A percentile compares a stretch with the other conserved stretches of the same genome.
These are phyloP conservation scores for Neoaliturus tenellus DNA, from an alignment of 2,888 invertebrate genomes.

Conservation along the genomic window DNA sequence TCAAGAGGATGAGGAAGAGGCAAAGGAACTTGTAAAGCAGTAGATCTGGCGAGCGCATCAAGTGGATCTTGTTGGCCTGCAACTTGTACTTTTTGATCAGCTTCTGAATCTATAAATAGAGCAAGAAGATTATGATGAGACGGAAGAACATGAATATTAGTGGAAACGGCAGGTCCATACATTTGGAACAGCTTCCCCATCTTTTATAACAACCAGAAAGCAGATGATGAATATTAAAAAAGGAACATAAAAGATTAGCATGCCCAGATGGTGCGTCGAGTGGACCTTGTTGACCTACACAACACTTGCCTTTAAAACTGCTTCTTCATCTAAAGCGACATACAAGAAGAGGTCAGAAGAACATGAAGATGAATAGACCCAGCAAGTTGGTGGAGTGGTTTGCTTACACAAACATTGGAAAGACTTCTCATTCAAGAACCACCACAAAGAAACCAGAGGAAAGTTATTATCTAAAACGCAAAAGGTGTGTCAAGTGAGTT, in stretches of 20 bases:
- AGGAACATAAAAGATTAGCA: background rate
- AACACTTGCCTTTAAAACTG: background rate
- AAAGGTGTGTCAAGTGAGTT: too few species aligned
- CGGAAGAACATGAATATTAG: background rate
- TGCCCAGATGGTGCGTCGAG: background rate
- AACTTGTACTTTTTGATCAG: conserved; percentile 12
- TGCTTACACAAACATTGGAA: too few species aligned
- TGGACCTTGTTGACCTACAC: conserved; percentile 7
- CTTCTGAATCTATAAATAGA: background rate
- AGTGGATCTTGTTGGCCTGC: conserved; percentile 10
- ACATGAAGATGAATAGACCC: too few species aligned
- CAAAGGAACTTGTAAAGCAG: background rate
- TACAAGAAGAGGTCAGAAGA: too few species aligned
- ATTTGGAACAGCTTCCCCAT: background rate
- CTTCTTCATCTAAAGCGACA: too few species aligned
- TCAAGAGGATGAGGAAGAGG: background rate
- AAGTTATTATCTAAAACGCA: too few species aligned
- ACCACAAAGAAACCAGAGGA: too few species aligned
- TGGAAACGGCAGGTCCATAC: background rate
- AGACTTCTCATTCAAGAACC: too few species aligned
- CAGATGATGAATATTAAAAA: background rate
- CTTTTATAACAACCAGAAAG: background rate
- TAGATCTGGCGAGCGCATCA: background rate
- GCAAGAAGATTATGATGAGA: background rate
- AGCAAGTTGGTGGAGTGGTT: too few species aligned